Conservation (phyloP, 1,140 invertebrate genomes). For the Zeugodacus cucurbitae region DNA sequence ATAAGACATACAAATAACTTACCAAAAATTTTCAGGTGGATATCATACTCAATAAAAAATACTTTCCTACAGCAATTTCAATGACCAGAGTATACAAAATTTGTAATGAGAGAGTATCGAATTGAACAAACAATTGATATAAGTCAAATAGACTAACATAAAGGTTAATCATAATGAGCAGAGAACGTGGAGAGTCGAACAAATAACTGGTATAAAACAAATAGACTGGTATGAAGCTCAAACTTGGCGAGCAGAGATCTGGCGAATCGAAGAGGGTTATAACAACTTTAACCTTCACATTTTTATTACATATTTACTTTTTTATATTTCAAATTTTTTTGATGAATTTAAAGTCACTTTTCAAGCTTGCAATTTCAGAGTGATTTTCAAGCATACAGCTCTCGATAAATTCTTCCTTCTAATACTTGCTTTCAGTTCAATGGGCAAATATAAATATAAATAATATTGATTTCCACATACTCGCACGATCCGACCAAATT, state of each 20-base stretch:
- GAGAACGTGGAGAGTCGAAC: neutral
- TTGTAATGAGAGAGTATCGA: no score
- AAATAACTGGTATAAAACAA: no score
- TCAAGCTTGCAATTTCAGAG: no score
- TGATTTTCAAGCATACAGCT: no score
- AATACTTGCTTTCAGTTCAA: neutral
- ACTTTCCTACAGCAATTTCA: no score
- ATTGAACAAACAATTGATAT: no score
- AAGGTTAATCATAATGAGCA: neutral
- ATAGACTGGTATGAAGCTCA: neutral
- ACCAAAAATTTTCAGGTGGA: no score
- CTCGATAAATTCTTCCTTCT: neutral
- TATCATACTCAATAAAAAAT: no score
- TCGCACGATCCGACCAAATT: neutral
- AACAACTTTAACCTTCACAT: neutral
- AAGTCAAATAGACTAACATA: no score
- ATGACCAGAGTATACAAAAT: no score
- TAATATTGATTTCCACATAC: neutral
- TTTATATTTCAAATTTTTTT: no score
- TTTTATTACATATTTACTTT: neutral
- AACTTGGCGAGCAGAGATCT: neutral
- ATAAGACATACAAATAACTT: no score
- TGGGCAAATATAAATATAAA: neutral
- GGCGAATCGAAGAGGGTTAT: neutral
- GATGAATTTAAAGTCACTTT: neutral